Evolutionary conservation across 2,888 invertebrate genomes (phyloP).

Genomic region (Noctua pronuba): DNA sequence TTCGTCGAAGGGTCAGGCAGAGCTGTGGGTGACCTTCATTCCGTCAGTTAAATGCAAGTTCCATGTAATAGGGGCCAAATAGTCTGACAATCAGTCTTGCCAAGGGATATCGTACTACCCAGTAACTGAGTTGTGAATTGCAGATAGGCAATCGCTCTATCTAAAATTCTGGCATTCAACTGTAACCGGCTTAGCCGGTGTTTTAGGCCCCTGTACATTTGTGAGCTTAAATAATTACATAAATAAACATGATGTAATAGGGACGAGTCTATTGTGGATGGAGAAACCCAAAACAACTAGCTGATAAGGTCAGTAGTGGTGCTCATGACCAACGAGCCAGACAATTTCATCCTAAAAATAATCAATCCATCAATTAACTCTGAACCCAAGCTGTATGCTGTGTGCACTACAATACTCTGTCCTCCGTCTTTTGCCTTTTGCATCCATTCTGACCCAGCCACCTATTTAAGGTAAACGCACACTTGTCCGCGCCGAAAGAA

Average conservation of each 20-base stretch:
- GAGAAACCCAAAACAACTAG: not conserved
- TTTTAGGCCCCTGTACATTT: not conserved
- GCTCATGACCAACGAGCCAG: not conserved
- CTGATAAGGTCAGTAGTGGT: not conserved
- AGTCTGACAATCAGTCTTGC: not conserved
- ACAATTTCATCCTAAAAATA: not conserved
- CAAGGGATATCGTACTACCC: not conserved
- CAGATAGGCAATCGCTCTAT: not conserved
- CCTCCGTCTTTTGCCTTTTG: not conserved
- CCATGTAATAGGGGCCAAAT: not conserved
- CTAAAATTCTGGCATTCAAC: not conserved
- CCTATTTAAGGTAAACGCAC: too few relatives aligned
- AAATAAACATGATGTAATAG: not conserved
- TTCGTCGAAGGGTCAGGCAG: not conserved
- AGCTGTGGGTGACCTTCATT: not conserved
- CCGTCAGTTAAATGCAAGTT: not conserved
- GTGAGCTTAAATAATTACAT: not conserved
- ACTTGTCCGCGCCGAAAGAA: too few relatives aligned
- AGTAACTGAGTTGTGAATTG: not conserved
- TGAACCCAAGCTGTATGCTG: not conserved
- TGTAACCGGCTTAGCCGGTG: not conserved
- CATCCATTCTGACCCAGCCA: not conserved
- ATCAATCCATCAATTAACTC: not conserved
- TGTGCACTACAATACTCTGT: not conserved
- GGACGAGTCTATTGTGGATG: not conserved